phyloP scores from a whole-genome alignment of 2,797 vertebrate genomes.

The Uromys caudimaculatus region DNA sequence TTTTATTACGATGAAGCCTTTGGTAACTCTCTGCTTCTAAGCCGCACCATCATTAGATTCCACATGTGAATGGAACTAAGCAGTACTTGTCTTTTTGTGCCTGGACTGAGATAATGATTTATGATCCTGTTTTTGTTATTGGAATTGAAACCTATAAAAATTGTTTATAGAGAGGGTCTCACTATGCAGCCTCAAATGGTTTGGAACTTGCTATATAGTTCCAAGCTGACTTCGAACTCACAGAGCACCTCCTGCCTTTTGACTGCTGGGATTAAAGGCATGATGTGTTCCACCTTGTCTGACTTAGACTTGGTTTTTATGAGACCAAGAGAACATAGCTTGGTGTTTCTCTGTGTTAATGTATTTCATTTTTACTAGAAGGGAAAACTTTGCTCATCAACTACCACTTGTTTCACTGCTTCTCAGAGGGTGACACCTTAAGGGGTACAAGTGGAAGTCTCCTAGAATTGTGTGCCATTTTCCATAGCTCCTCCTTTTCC shows the following conservation, averaged over 20 bases:
- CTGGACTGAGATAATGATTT: neutral
- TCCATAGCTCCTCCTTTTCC: neutral
- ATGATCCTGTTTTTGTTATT: neutral
- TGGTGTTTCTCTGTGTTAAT: neutral
- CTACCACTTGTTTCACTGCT: neutral
- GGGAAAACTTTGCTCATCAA: slow-evolving; percentile 21
- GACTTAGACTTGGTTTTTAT: neutral
- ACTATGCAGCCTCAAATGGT: neutral
- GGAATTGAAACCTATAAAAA: neutral
- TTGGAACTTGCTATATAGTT: neutral
- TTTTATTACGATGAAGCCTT: neutral
- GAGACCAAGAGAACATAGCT: neutral
- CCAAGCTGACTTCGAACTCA: too few relatives aligned
- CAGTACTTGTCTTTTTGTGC: neutral
- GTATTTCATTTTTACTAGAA: neutral
- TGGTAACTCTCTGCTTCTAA: neutral
- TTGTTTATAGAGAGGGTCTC: neutral
- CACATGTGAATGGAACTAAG: neutral
- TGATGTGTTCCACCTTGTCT: too few relatives aligned
- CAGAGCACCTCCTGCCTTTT: neutral
- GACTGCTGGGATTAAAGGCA: neutral
- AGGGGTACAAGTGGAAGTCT: neutral
- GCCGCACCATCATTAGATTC: neutral
- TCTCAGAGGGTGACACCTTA: neutral
- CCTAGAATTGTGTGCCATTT: neutral